These are phyloP conservation scores for Thryonomys swinderianus DNA, from an alignment of 2,113 vertebrate species.

Conservation along the genomic window DNA sequence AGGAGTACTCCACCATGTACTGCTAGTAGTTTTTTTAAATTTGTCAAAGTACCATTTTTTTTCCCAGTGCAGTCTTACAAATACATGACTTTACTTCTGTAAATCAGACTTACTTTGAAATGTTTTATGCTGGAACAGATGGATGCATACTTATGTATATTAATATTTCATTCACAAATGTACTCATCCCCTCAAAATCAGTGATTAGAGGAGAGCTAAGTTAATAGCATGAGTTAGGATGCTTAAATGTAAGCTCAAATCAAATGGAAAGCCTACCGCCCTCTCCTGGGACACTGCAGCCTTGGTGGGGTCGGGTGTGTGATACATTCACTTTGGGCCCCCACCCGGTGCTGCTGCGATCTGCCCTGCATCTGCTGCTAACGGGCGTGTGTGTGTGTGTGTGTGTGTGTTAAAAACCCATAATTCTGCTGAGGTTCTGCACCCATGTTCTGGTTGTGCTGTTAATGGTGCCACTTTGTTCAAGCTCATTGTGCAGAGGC, in stretches of 20 bases:
- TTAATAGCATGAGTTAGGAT: slow-evolving; percentile 71
- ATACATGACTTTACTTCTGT: neutral
- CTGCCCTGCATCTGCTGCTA: slow-evolving; percentile 82
- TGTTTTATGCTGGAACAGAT: slow-evolving; percentile 42
- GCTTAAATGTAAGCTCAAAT: slow-evolving; percentile 71
- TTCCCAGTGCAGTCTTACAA: neutral
- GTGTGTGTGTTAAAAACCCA: too few species aligned
- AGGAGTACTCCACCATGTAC: neutral
- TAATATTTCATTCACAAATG: slow-evolving; percentile 52
- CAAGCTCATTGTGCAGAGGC: slow-evolving; percentile 69
- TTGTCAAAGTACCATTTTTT: neutral
- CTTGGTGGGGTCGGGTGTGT: slow-evolving; percentile 81
- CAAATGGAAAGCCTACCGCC: slow-evolving; percentile 74
- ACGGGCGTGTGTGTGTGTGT: too few species aligned
- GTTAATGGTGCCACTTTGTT: slow-evolving; percentile 70
- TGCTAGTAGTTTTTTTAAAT: neutral
- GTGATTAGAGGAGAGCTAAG: slow-evolving; percentile 43
- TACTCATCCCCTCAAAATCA: neutral
- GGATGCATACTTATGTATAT: slow-evolving; percentile 24
- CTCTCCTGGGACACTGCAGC: slow-evolving; percentile 75
- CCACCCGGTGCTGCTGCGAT: slow-evolving; percentile 86
- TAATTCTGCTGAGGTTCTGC: slow-evolving; percentile 59
- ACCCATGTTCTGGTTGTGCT: slow-evolving; percentile 36
- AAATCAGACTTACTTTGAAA: slow-evolving; percentile 60
- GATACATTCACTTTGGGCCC: slow-evolving; percentile 81